Conservation (phyloP, 2,888 invertebrate species). For the Erebia palarica region DNA sequence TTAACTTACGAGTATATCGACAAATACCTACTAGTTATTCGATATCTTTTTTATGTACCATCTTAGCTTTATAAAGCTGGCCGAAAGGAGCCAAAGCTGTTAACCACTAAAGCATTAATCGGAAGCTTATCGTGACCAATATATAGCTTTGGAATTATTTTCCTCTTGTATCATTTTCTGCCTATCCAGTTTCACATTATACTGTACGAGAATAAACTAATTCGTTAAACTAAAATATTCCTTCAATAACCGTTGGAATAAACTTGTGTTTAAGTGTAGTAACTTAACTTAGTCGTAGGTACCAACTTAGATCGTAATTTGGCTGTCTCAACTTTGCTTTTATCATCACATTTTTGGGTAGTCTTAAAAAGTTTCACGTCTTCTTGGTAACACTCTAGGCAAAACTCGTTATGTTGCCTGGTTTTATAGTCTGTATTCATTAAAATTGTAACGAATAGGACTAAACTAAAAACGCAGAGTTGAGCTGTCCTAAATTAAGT, state of each 20-base stretch:
- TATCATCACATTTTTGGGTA: slow-evolving; percentile 30
- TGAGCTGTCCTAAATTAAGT: slow-evolving; percentile 40
- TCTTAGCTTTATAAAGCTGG: slow-evolving; percentile 58
- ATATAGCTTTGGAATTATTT: slow-evolving; percentile 75
- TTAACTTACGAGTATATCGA: slow-evolving; percentile 1
- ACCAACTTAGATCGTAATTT: slow-evolving; percentile 37
- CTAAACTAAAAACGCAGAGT: slow-evolving; percentile 43
- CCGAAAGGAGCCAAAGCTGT: slow-evolving; percentile 51
- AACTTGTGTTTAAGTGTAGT: slow-evolving; percentile 52
- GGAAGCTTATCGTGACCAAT: slow-evolving; percentile 79
- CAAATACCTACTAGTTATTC: slow-evolving; percentile 37
- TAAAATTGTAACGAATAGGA: slow-evolving; percentile 21
- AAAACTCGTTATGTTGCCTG: slow-evolving; percentile 3
- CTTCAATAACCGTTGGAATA: slow-evolving; percentile 50
- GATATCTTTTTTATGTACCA: slow-evolving; percentile 52
- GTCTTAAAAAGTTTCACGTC: slow-evolving; percentile 19
- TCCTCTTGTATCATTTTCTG: slow-evolving; percentile 73
- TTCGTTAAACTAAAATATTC: slow-evolving; percentile 45
- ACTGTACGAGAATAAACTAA: slow-evolving; percentile 58
- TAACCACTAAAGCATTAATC: slow-evolving; percentile 71
- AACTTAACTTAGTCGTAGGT: slow-evolving; percentile 41
- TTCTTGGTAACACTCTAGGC: slow-evolving; percentile 4
- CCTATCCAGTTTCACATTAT: slow-evolving; percentile 74
- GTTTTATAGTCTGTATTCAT: slow-evolving; percentile 25
- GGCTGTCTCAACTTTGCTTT: slow-evolving; percentile 52